Percentiles rank a stretch among this genome's conserved stretches.
Conservation (phyloP, 2,113 vertebrate species). For the Pundamilia nyererei region DNA sequence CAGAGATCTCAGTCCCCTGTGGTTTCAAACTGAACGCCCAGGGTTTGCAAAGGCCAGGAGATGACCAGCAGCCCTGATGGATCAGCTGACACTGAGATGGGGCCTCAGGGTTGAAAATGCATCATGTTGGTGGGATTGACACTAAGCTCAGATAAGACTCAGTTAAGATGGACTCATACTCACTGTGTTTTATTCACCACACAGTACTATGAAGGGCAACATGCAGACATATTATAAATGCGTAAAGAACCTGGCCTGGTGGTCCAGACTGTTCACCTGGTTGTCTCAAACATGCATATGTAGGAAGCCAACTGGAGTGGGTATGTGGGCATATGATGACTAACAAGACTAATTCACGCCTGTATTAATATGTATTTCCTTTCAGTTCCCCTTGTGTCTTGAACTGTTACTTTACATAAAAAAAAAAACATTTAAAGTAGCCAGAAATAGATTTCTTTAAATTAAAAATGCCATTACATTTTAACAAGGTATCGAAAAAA, state of each 20-base stretch:
- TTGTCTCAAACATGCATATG: not conserved
- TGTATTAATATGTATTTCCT: not conserved
- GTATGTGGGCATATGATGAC: not conserved
- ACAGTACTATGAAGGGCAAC: not conserved
- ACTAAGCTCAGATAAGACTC: not conserved
- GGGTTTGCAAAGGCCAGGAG: constrained; percentile 29
- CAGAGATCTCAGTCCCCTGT: constrained; percentile 51
- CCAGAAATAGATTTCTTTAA: not conserved
- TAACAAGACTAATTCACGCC: constrained; percentile 20
- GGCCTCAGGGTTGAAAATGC: constrained; percentile 30
- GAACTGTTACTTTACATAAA: not conserved
- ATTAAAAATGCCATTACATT: not conserved
- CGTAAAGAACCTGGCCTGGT: not conserved
- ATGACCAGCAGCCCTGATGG: constrained; percentile 59
- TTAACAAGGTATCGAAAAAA: not conserved
- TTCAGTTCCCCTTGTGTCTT: not conserved
- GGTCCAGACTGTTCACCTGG: not conserved
- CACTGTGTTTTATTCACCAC: not conserved
- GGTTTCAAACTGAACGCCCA: constrained; percentile 45
- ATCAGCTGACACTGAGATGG: constrained; percentile 29
- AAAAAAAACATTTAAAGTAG: no score
- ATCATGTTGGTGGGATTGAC: not conserved
- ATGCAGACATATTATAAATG: not conserved
- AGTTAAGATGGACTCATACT: not conserved
- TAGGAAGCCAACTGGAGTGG: not conserved